These are phyloP conservation scores for Camponotus vicinus DNA, from an alignment of 1,140 invertebrate species.

Conservation along the genomic window DNA sequence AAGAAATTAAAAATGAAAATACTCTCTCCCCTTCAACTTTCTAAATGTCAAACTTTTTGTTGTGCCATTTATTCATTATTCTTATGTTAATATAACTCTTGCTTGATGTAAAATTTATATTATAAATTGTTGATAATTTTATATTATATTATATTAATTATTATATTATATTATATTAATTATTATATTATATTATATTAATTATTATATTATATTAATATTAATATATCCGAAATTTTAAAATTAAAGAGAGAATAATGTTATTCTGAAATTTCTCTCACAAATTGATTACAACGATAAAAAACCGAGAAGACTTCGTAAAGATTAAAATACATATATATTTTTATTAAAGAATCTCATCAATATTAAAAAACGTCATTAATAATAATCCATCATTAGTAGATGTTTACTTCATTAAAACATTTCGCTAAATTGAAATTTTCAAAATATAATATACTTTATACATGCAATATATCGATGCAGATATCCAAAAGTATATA, in stretches of 20 bases:
- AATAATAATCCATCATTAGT: neutral
- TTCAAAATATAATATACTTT: no score
- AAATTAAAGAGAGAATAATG: neutral
- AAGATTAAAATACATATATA: neutral
- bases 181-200: no score
- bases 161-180: neutral
- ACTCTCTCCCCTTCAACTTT: no score
- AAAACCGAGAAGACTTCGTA: neutral
- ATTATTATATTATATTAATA: neutral
- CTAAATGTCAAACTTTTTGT: neutral
- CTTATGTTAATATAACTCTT: neutral
- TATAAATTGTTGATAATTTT: neutral
- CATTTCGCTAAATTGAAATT: no score
- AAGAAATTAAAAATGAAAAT: neutral
- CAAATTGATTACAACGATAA: neutral
- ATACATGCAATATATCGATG: no score
- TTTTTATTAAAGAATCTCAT: neutral
- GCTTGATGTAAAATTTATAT: neutral
- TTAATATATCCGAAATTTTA: neutral
- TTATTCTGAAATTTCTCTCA: neutral
- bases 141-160: no score
- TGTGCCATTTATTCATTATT: neutral
- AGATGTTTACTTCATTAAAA: no score
- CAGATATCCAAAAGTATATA: no score
- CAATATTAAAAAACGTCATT: no score